Base-by-base conservation (phyloP, 2,888 invertebrate genomes). In the Pseudoips prasinana region DNA sequence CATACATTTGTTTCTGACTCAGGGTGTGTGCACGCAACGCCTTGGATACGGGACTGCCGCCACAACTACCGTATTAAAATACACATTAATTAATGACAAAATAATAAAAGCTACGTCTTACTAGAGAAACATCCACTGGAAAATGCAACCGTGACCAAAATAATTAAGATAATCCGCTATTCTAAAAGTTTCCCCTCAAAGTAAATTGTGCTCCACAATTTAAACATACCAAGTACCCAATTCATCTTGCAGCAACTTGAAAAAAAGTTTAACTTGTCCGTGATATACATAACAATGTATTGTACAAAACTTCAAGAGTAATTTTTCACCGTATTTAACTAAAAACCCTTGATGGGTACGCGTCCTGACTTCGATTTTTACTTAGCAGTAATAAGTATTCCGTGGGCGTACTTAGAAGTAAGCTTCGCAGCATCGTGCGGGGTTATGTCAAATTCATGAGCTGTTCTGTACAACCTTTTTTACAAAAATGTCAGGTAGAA, bases 361-460 rank as follows among this genome's bases (percentile, higher is more conserved):
- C 43, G 33, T 30, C 29, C 37, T 36, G 41, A 29, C 39, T 55
- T 51, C 58, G 55, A 48, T 51, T 57, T 54, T 62, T 49, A 58
- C 52, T 59, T 52, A 42, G 32, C 37, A 40, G 48, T 53, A 48
- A 63, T 63, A 59, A 46, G 39, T 60, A 64, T 64, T 57, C 64
- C 41, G 57, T 38, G 33, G 30, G 47, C 51, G 60, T 64, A 39
- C 40, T 48, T 47, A 44, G 53, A 51, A 58, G 59, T 63, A 63
- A 55, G 64, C 65, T 58, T 60, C 55, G 47, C 46, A 49, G 57
- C 43, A 48, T 38, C 52, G 49, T 47, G 37, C 46, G 52, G 27
- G 50, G 44, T 46, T 54, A 66, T 69, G 56, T 56, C 61, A 65
- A 68, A 71, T 70, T 72, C 71, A 71, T 63, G 65, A 67, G 59